phyloP scores from a whole-genome alignment of 2,113 vertebrate genomes.

The Tetrao urogallus region DNA sequence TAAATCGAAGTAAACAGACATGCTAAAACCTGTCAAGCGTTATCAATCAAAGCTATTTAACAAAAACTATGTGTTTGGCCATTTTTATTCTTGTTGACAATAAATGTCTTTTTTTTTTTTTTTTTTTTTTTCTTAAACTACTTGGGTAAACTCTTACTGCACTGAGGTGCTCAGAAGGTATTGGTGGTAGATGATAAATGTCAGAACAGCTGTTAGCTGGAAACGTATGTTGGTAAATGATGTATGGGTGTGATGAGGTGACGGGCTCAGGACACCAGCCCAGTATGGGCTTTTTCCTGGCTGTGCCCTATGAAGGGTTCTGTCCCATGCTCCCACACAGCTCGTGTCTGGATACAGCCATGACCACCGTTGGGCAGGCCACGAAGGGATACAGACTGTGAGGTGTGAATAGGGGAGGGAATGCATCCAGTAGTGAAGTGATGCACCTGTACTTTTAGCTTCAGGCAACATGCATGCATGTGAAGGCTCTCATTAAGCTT shows the following conservation, averaged over 20 bases:
- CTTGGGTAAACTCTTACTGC: background rate
- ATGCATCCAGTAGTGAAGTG: background rate
- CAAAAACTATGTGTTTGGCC: background rate
- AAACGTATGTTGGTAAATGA: background rate
- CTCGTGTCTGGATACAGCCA: rapidly evolving
- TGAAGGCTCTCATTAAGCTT: background rate
- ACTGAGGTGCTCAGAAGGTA: background rate
- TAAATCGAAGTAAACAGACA: background rate
- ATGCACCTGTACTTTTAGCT: background rate
- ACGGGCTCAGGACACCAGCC: background rate
- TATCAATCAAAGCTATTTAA: conserved; percentile 60
- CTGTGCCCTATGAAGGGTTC: background rate
- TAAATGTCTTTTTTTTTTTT: conserved; percentile 6
- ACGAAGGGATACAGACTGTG: background rate
- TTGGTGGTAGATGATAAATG: background rate
- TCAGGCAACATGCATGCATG: background rate
- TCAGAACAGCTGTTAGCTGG: background rate
- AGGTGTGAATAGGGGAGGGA: background rate
- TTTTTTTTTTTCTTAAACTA: too few relatives aligned
- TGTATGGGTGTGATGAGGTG: background rate
- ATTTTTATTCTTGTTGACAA: background rate
- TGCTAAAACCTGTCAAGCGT: conserved; percentile 5
- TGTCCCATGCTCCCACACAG: background rate
- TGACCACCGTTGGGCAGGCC: rapidly evolving
- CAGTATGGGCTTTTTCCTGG: background rate